Conservation (phyloP, 2,797 vertebrate species). For the Cirrhinus mrigala region DNA sequence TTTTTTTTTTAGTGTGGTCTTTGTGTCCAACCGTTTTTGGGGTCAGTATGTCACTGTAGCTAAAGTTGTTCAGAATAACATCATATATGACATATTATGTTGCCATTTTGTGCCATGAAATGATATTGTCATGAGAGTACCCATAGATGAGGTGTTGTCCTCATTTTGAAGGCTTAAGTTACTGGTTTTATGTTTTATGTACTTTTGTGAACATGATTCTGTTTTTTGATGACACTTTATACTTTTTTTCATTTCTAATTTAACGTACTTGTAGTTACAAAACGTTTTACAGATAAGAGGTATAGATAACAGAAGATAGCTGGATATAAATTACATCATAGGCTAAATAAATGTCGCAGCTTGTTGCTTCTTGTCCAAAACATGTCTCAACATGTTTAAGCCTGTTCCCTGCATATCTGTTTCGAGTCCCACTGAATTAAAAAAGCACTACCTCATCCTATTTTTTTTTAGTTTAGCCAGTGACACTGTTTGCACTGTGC, state of each 20-base stretch:
- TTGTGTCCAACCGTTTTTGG: background rate
- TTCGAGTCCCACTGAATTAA: background rate
- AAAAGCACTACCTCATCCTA: slow-evolving; percentile 27
- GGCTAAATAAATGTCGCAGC: background rate
- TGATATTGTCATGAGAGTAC: slow-evolving; percentile 1
- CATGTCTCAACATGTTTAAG: slow-evolving; percentile 22
- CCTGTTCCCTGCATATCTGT: background rate
- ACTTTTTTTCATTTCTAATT: background rate
- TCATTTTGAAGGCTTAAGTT: slow-evolving; percentile 21
- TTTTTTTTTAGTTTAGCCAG: background rate
- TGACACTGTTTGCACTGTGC: slow-evolving; percentile 22
- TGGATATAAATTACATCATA: slow-evolving; percentile 19
- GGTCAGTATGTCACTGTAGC: background rate
- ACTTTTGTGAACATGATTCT: background rate
- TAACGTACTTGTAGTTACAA: background rate
- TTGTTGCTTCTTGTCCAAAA: slow-evolving; percentile 38
- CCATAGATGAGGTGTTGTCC: background rate
- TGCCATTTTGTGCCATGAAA: slow-evolving; percentile 12
- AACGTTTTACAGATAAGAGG: background rate
- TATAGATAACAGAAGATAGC: slow-evolving; percentile 20
- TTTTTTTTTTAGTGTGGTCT: background rate
- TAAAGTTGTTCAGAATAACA: background rate
- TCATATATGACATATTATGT: slow-evolving; percentile 19
- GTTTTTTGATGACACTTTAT: background rate
- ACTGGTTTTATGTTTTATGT: background rate